Percentiles rank a stretch among this genome's conserved stretches.
Conservation (phyloP, 2,113 vertebrate species). For the Chionomys nivalis region DNA sequence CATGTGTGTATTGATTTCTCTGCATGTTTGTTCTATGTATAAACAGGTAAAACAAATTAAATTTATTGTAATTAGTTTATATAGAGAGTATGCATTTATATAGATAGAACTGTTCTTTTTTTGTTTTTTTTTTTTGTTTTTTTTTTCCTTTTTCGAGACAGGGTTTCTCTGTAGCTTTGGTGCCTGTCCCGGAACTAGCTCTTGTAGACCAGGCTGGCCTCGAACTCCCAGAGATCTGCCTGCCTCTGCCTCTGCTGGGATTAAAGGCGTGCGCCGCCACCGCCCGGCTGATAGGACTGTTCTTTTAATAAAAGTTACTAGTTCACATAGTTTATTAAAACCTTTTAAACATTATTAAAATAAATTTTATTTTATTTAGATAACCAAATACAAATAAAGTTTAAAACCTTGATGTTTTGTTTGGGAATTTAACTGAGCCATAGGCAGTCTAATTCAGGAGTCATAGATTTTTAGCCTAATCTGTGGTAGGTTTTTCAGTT, state of each 20-base stretch:
- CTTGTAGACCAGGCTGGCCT: too few species aligned
- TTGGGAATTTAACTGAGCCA: background rate
- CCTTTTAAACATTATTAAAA: background rate
- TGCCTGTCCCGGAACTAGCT: too few species aligned
- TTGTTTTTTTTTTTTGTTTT: too few species aligned
- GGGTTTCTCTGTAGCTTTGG: too few species aligned
- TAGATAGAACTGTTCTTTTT: background rate
- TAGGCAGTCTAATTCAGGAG: background rate
- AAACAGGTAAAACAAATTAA: background rate
- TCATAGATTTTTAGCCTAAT: background rate
- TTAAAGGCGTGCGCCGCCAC: too few species aligned
- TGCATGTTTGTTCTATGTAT: background rate
- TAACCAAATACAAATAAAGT: background rate
- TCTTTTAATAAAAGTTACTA: background rate
- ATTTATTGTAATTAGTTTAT: background rate
- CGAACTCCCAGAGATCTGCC: too few species aligned
- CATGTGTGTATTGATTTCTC: background rate
- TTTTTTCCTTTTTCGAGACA: too few species aligned
- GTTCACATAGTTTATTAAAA: background rate
- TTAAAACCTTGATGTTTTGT: background rate
- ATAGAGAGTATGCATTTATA: background rate
- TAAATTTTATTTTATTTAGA: background rate
- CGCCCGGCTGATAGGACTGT: too few species aligned
- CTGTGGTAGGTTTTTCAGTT: background rate
- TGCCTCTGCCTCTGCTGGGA: too few species aligned